Evolutionary conservation across 2,888 invertebrate species (phyloP), one percentile per base, ranked within the genome.

Genomic region (Stenichneumon culpator): DNA sequence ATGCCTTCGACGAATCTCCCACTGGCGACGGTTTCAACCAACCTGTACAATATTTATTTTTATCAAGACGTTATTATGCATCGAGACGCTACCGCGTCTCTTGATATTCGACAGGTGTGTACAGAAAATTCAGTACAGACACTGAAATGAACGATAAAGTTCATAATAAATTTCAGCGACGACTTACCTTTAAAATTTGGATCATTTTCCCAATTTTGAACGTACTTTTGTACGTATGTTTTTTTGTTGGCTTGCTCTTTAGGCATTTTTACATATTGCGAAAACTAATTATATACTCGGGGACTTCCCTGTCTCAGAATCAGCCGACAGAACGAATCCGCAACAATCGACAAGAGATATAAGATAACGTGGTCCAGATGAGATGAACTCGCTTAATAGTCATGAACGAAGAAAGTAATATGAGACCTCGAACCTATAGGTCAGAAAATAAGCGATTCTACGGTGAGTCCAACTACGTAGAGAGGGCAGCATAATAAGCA

Each of bases 151-250:
- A 25, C 25, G 25, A 25, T 25, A 36, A 36, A 36, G 7, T 36
- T 36, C 36, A 6, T 36, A 5, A 7, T 7, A 36, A 19, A 25
- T 25, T 60, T 25, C 25, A 25, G 28, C 9, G 22, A 50, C 0
- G 19, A 25, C 19, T 54, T 67, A 82, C 82, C 82, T 82, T 82
- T 70, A 52, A 82, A 82, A n/a, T 2, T 19, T n/a, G 82, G 16
- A 3, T 82, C 78, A 5, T 14, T 3, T n/a, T 72, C 78, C 78
- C 82, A 78, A 54, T 47, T 82, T 60, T 9, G 3, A 11, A 78
- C 78, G 67, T 82, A 82, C 72, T 82, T 82, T 72, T 82, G 82
- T 28, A 36, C 67, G 32, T 82, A 82, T n/a, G 44, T 72, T 36
- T 50, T 57, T 73, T 72, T 70, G 7, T 11, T 50, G 50, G 0